Evolutionary conservation across 2,797 vertebrate species (phyloP).

Genomic region (Liparis tanakae): DNA sequence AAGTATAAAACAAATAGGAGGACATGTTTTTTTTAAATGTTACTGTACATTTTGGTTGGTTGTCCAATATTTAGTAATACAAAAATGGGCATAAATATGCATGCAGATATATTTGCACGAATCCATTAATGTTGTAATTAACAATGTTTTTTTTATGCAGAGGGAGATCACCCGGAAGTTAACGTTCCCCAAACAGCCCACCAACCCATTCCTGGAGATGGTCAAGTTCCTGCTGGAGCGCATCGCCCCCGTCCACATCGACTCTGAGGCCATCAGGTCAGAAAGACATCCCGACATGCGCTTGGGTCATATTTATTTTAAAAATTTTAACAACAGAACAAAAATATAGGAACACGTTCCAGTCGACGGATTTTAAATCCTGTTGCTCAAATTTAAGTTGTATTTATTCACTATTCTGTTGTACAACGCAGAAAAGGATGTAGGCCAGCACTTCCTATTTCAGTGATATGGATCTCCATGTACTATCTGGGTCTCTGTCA

Average conservation of each 20-base stretch:
- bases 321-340: background rate
- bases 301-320: background rate
- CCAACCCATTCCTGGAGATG: slow-evolving; percentile 99
- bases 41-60: background rate
- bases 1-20: background rate
- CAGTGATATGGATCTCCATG: slow-evolving; percentile 32
- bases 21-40: background rate
- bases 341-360: background rate
- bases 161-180: slow-evolving; percentile 98
- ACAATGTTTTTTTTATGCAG: slow-evolving; percentile 74
- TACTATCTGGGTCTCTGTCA: slow-evolving; percentile 29
- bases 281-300: slow-evolving; percentile 48
- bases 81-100: background rate
- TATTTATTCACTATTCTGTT: slow-evolving; percentile 10
- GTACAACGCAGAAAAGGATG: background rate
- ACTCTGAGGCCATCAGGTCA: slow-evolving; percentile 98
- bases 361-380: background rate
- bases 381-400: background rate
- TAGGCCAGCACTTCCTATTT: slow-evolving; percentile 20
- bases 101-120: background rate
- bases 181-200: slow-evolving; percentile 98
- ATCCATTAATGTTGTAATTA: background rate
- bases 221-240: slow-evolving; percentile 99
- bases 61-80: background rate
- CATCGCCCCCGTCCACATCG: slow-evolving; percentile 98